Evolutionary conservation across 2,888 invertebrate species (phyloP), one percentile per base, ranked within the genome.

Genomic region (Hemistola chrysoprasaria): DNA sequence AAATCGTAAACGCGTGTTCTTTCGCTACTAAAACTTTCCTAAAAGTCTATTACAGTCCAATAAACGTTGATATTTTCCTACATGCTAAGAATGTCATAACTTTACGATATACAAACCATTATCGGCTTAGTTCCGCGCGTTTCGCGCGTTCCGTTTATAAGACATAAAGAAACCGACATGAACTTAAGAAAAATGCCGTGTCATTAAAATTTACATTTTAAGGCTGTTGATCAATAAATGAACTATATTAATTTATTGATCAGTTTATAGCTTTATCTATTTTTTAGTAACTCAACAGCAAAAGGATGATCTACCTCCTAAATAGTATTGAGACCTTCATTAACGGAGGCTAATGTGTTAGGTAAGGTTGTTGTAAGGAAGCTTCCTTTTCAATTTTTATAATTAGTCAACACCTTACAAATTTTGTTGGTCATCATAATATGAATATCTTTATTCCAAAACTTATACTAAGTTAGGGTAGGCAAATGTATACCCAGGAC

Each of bases 41-140:
- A 45, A 50, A 38, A 41, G 7, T 6, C 30, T 34, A 38, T 43
- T 37, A 27, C 25, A 22, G 34, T 11, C 10, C 42, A 38, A 48
- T 52, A 41, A 49, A 44, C 28, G 27, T 31, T 51, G 47, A 38
- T 51, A 45, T 49, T 49, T 48, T 44, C 37, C 21, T 37, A 36
- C 22, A 30, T 10, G 21, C 23, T 11, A 28, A 31, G 5, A 38
- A 32, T 37, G 38, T 43, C 37, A 43, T 34, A 38, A 34, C 34
- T 44, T 39, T 39, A 38, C 27, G 4, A 28, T 11, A 28, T 9
- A 7, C 8, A 1, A n/a, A 6, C 9, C 8, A 44, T 44, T 38
- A 39, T 11, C 38, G 34, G 6, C 23, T 44, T 44, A 11, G 43
- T 44, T 44, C 43, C 38, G 43, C 43, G 38, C 29, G 42, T 25